Base-by-base conservation (phyloP, 2,888 invertebrate genomes). In the Alloscopus bannaensis region DNA sequence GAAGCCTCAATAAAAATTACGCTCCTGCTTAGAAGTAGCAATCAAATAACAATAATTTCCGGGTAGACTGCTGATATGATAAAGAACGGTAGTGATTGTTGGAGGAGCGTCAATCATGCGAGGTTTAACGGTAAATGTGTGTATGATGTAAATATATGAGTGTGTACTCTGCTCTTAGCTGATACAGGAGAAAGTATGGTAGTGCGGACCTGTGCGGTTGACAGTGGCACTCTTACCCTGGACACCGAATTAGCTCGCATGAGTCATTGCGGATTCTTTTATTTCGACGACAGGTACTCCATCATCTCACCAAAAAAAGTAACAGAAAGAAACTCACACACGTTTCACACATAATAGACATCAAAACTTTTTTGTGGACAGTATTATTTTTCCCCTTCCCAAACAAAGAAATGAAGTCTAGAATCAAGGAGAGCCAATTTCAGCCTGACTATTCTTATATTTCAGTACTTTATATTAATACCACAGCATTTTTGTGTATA, bases 241-340 rank as follows among this genome's bases (percentile, higher is more conserved):
- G 90, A 90, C 86, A 90, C 90, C 3, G 90, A 90, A 86, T 89
- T 91, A 64, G 90, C 90, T 13, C 87, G 90, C 76, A 89, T 89
- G 86, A 88, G 88, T 69, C 90, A 90, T 86, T 90, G 90, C 83
- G 90, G 90, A 24, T 88, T 89, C 86, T 89, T 90, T 87, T 87
- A 88, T 83, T 90, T 89, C 86, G 86, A 88, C 68, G 87, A 86
- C 26, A 86, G 87, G 78, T 85, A 87, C 75, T 76, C 68, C 50
- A 76, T 76, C 75, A 76, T 68, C 66, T 76, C 50, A 45, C 24
- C 57, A 59, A 24, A 50, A n/a, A 70, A 18, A 57, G 65, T 36
- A 22, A 16, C 22, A 66, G 26, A 72, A 50, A 20, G 26, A 29
- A 28, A 62, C n/a, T n/a, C n/a, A n/a, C n/a, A n/a, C n/a, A n/a